Evolutionary conservation across 1,140 invertebrate species (phyloP), one percentile per base, ranked within the genome.

Genomic region (Microplitis mediator): DNA sequence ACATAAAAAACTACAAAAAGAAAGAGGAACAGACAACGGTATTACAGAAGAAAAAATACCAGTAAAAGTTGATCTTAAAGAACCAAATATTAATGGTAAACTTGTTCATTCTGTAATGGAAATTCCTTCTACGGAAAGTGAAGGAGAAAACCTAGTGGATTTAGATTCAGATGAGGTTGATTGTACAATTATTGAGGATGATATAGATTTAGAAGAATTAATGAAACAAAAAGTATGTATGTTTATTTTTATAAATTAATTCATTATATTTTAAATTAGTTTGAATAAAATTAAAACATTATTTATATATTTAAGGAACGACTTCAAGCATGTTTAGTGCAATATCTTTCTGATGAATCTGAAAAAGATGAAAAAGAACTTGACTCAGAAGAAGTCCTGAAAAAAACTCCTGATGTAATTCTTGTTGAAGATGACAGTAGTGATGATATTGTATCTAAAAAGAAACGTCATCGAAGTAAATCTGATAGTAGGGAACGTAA

Each of bases 161-260:
- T 90, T 91, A 75, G 92, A 92, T 75, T 94, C 92, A 74, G 93
- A 91, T 74, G 89, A 88, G 71, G 88, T 93, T 35, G 92, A 94
- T 78, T 89, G 94, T 67, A 89, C 90, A 4, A 90, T 94, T 34
- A 91, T 94, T 68, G 94, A 95, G 82, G 94, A 95, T 80, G 95
- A 96, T 77, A 91, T 95, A 72, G 95, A 96, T 84, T 84, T 96
- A 5, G 95, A 96, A 81, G 95, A 96, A 74, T 85, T 96, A 71
- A 95, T 95, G 94, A 92, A 92, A 78, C 94, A 95, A 84, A 96
- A 96, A 86, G 94, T 93, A 82, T 71, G 70, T 65, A 54, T 13
- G 34, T 5, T 51, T 32, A 39, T 51, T 35, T 35, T 13, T 50
- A 60, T 34, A 34, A 73, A 73, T 51, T 11, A 23, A 66, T 51